phyloP scores from a whole-genome alignment of 2,113 vertebrate genomes.

The Clinocottus analis region DNA sequence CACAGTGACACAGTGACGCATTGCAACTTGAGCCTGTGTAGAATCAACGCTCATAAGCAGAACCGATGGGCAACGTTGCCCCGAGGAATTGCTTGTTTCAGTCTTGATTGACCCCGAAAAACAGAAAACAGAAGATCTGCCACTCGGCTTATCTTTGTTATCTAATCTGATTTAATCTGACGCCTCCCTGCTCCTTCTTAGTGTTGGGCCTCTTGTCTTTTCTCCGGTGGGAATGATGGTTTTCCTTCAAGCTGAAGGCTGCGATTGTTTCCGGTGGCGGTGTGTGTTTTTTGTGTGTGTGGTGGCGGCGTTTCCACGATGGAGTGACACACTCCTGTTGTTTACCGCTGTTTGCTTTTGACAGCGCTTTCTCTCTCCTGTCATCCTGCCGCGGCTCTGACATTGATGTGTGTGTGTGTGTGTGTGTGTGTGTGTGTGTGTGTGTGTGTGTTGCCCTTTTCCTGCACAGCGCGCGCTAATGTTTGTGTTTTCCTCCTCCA shows the following conservation, averaged over 20 bases:
- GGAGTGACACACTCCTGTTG: not conserved
- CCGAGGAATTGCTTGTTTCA: not conserved
- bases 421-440: conserved; percentile 1
- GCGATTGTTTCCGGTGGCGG: conserved; percentile 29
- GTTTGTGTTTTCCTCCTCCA: conserved; percentile 59
- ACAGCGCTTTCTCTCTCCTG: conserved; percentile 7
- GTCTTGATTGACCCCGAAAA: not conserved
- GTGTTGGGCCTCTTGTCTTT: not conserved
- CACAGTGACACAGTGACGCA: not conserved
- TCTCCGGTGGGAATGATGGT: conserved; percentile 7
- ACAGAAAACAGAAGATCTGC: not conserved
- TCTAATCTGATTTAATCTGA: not conserved
- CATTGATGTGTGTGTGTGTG: conserved; percentile 14
- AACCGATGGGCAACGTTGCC: not conserved
- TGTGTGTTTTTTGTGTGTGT: not conserved
- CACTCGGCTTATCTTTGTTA: not conserved
- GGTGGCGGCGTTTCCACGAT: not conserved
- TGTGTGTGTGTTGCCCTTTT: not conserved
- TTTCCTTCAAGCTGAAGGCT: not conserved
- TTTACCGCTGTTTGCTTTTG: not conserved
- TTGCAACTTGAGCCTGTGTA: conserved; percentile 21
- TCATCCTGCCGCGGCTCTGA: too few relatives aligned
- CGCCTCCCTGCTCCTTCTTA: not conserved
- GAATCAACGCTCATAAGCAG: conserved; percentile 24
- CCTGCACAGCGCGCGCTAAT: not conserved